Base-by-base conservation (phyloP, 2,797 vertebrate genomes). In the Lerista edwardsae region DNA sequence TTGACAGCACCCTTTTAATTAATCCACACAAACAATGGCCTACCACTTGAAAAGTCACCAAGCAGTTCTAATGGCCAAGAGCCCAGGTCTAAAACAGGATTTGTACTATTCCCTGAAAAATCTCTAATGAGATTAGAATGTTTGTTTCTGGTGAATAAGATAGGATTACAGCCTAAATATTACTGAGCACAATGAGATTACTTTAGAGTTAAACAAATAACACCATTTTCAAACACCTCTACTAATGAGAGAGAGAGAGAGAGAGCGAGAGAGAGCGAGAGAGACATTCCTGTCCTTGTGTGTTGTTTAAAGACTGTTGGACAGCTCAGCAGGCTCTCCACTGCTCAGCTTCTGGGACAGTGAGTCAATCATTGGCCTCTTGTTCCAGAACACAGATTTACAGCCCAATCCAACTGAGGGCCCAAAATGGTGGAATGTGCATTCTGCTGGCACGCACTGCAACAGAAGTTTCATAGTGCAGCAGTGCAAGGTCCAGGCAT, bases 281-380 rank as follows among this genome's bases (percentile, higher is more conserved):
- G 96, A 96, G 96, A 96, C 95, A 94, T 88, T 77, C 84, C 94
- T 95, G 95, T 95, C 95, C 94, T 84, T 0, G 6, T 0, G 0
- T 79, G 51, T 86, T 92, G 94, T 94, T 92, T 94, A 95, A 93
- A 95, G 94, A 95, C 88, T 34, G 92, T 96, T 95, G 96, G 95
- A 95, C 95, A 96, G 93, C 89, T 94, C 87, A 90, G 91, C 87
- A 34, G 64, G 85, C 88, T 94, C 94, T 96, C 95, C 96, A 96
- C 96, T 11, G 95, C 96, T 96, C 96, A 94, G 94, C 95, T 93
- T 91, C 91, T 39, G 88, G 91, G 92, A 89, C 95, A 92, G 94
- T 95, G 96, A 96, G 92, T 95, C 95, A 96, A 93, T 91, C 93
- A 91, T 95, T 96, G 96, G 95, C 93, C 95, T 82, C 90, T 87